Percentiles rank a stretch among this genome's conserved stretches.
Conservation (phyloP, 2,888 invertebrate species). For the Coelopa pilipes region DNA sequence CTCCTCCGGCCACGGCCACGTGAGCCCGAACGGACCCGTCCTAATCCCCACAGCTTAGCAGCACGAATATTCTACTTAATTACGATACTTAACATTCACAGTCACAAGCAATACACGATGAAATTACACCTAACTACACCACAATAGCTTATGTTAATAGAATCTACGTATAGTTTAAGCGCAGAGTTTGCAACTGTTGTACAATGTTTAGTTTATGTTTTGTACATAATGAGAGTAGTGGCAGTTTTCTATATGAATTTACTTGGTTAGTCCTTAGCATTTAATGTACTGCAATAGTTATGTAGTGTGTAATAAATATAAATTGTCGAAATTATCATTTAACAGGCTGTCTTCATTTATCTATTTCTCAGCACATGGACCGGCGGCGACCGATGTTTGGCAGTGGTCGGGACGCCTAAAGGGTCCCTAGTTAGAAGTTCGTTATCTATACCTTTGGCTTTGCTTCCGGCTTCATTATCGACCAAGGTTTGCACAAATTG, state of each 20-base stretch:
- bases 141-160: constrained; percentile 1
- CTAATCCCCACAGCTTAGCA: not conserved
- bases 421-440: no score
- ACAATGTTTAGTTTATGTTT: constrained; percentile 16
- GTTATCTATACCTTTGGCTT: no score
- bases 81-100: no score
- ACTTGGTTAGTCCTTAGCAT: not conserved
- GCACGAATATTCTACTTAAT: not conserved
- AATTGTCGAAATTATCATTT: not conserved
- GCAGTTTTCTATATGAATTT: constrained; percentile 5
- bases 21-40: no score
- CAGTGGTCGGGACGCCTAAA: no score
- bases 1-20: not conserved
- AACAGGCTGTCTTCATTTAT: not conserved
- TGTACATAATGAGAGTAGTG: constrained; percentile 7
- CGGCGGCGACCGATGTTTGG: no score
- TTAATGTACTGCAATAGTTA: not conserved
- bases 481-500: not conserved
- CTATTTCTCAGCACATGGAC: not conserved
- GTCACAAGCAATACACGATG: no score
- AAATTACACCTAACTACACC: no score
- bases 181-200: constrained; percentile 1
- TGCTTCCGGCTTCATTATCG: not conserved
- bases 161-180: not conserved
- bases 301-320: constrained; percentile 15